Conservation (phyloP, 2,888 invertebrate genomes). For the Tipula lateralis region DNA sequence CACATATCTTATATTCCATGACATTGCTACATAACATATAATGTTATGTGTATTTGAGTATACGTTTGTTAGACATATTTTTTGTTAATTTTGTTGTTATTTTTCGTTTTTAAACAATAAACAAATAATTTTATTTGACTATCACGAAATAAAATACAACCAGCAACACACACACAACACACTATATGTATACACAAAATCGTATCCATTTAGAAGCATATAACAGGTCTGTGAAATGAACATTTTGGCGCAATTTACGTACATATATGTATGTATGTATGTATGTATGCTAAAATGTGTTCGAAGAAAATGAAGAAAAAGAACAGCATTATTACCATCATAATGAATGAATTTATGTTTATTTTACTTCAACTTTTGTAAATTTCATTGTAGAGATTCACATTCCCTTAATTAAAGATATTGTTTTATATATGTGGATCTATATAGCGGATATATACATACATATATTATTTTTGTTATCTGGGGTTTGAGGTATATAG, state of each 20-base stretch:
- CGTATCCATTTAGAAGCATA: not conserved
- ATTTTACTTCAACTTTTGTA: not conserved
- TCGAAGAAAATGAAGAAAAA: not conserved
- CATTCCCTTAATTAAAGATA: not conserved
- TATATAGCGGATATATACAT: not conserved
- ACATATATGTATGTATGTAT: not conserved
- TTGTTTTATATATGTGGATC: not conserved
- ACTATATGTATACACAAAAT: not conserved
- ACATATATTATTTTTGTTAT: too few relatives aligned
- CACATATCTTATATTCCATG: not conserved
- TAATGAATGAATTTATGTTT: slow-evolving; percentile 19
- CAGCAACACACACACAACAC: not conserved
- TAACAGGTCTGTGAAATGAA: slow-evolving; percentile 11
- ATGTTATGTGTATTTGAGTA: not conserved
- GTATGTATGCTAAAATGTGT: not conserved
- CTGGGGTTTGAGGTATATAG: not conserved
- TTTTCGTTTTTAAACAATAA: not conserved
- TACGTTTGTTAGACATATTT: not conserved
- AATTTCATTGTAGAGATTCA: slow-evolving; percentile 11
- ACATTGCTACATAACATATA: not conserved
- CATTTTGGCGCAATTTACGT: slow-evolving; percentile 15
- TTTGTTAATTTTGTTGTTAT: not conserved
- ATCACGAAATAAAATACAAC: slow-evolving; percentile 1
- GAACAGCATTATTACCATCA: not conserved
- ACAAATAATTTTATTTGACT: slow-evolving; percentile 19